Evolutionary conservation across 2,888 invertebrate genomes (phyloP), one percentile per base, ranked within the genome.

Genomic region (Dendrolimus houi): DNA sequence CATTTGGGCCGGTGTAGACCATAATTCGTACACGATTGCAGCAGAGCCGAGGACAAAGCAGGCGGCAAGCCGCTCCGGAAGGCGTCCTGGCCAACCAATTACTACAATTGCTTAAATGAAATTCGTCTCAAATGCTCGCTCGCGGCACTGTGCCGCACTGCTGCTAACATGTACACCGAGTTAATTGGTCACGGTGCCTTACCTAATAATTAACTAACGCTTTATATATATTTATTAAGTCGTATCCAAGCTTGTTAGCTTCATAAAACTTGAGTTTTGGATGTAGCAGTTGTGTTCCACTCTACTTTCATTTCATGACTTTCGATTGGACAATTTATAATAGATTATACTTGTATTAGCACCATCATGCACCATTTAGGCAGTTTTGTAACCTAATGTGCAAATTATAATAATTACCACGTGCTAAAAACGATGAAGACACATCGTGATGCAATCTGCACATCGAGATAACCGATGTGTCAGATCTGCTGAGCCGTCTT

Each of bases 161-260:
- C 69, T 63, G 66, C 73, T 73, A 73, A 67, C 69, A 70, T 69
- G 62, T 61, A 69, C 81, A 12, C 47, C 8, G 47, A 8, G 79
- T 78, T 87, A 88, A 88, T 88, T 88, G 87, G 89, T 85, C 87
- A 87, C 87, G 89, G 82, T 86, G 83, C 79, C 83, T 77, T 85
- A 87, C 87, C 81, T 87, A 84, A 80, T 81, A 82, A 83, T 83
- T 82, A 82, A 75, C 72, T 65, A 64, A 68, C 72, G 66, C 66
- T 75, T 71, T 76, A 75, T 75, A 60, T 67, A 66, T 60, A 65
- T 69, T 69, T 74, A 29, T 29, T 29, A 72, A 74, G 66, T 66
- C 70, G 66, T 68, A 74, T 71, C 69, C 66, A 70, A 67, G 60
- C 67, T 71, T 64, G 63, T 67, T 72, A 72, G 66, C 17, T 41